These are phyloP conservation scores for Neotragus pygmaeus DNA, from an alignment of 2,113 vertebrate species.

Conservation along the genomic window DNA sequence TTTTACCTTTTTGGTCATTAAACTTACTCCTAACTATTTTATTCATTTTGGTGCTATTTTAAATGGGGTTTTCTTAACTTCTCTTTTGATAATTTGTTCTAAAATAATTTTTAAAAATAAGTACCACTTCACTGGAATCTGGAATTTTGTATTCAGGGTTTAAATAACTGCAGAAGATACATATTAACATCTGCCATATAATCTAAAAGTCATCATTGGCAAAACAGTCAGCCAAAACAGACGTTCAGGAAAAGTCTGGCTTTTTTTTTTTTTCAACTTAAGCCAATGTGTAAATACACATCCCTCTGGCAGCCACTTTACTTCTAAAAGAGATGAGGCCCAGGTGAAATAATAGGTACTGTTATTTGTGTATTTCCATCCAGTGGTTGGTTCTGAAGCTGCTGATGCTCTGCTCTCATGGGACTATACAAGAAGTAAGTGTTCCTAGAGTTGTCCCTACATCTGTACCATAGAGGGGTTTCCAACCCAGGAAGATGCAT, in stretches of 20 bases:
- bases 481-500: background rate
- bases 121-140: background rate
- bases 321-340: background rate
- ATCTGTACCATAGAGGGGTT: background rate
- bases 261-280: background rate
- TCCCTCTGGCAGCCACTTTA: background rate
- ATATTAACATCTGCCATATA: background rate
- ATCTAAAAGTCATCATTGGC: background rate
- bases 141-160: constrained; percentile 3
- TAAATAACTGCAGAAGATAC: constrained; percentile 18
- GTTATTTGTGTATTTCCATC: background rate
- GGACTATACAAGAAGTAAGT: background rate
- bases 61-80: background rate
- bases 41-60: background rate
- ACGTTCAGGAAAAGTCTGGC: background rate
- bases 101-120: background rate
- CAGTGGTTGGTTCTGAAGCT: background rate
- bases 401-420: background rate
- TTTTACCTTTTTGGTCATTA: background rate
- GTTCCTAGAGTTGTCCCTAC: background rate
- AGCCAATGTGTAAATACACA: background rate
- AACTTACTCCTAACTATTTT: background rate
- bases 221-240: background rate
- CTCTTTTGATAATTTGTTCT: background rate
- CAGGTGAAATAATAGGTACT: background rate